These are phyloP conservation scores for Dromiciops gliroides DNA, from an alignment of 2,113 vertebrate species.

Conservation along the genomic window DNA sequence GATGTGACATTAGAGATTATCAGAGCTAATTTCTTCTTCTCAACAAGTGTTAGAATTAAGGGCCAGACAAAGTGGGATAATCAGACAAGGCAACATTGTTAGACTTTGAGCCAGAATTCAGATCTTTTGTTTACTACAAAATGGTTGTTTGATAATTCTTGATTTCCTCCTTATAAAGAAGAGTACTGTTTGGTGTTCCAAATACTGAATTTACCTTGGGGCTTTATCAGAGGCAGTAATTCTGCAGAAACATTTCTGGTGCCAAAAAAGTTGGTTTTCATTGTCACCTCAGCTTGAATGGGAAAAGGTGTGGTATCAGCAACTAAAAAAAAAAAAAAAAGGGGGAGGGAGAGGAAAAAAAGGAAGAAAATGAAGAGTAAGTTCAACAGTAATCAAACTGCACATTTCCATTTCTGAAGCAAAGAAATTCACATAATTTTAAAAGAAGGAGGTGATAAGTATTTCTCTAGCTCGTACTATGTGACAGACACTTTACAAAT, in stretches of 20 bases:
- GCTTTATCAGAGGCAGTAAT: conserved; percentile 92
- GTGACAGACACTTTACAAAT: too few species aligned
- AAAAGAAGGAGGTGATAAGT: too few species aligned
- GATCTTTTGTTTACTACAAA: background rate
- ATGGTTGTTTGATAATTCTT: background rate
- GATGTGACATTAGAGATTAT: background rate
- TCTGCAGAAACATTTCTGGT: conserved; percentile 90
- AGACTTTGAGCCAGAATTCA: too few species aligned
- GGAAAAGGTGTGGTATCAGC: conserved; percentile 87
- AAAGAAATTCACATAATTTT: background rate
- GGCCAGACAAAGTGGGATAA: too few species aligned
- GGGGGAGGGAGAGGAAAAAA: background rate
- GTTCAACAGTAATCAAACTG: background rate
- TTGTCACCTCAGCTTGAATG: conserved; percentile 90
- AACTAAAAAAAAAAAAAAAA: conserved; percentile 76
- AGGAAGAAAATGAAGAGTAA: background rate
- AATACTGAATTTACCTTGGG: conserved; percentile 85
- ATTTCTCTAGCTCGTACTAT: too few species aligned
- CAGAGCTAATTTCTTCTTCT: background rate
- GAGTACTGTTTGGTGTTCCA: fast-evolving
- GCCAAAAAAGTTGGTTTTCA: conserved; percentile 94
- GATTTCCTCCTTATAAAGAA: background rate
- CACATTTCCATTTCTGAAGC: background rate
- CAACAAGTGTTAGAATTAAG: background rate
- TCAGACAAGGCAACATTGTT: too few species aligned